Evolutionary conservation across 2,113 vertebrate species (phyloP), one percentile per base, ranked within the genome.

Genomic region (Pimephales promelas): DNA sequence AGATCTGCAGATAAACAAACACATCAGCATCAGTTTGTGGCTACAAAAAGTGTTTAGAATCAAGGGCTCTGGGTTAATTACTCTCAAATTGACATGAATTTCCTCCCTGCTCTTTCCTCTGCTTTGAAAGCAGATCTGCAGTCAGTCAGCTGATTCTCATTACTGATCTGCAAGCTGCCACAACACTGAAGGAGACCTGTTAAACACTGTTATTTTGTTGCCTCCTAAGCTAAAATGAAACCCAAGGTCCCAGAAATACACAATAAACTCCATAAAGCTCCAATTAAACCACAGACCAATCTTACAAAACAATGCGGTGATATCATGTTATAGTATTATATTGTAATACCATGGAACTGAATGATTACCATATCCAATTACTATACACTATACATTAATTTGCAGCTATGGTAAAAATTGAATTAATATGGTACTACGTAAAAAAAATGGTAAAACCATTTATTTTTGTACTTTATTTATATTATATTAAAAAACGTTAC

Each of bases 101-200:
- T 54, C 4, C 73, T 54, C 18, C 73, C 28, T 54, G 31, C 4
- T 31, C 47, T 56, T 56, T 36, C 10, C 5, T 34, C 18, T 36
- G 52, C 52, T 56, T 36, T 76, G 73, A 76, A 28, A 34, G 73
- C 49, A 76, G 49, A 20, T 76, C 47, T 56, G 16, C 4, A 76
- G 28, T 76, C 4, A 76, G 28, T 76, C 73, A 57, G 18, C 73
- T 56, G 49, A 76, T 22, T 74, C 49, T 76, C 26, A n/a, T 75
- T 76, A 56, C 49, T 7, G 73, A 14, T 76, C 28, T 10, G 34
- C n/a, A 76, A n/a, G 31, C 73, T 76, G 73, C 20, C 73, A 56
- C 56, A 76, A 47, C 68, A 45, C n/a, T 45, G 40, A 24, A 47
- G 40, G 70, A 47, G 40, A 47, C n/a, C 40, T 26, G n/a, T 71